These are phyloP conservation scores for Motacilla tschutschensis DNA, from an alignment of 2,113 vertebrate genomes.

Conservation along the genomic window DNA sequence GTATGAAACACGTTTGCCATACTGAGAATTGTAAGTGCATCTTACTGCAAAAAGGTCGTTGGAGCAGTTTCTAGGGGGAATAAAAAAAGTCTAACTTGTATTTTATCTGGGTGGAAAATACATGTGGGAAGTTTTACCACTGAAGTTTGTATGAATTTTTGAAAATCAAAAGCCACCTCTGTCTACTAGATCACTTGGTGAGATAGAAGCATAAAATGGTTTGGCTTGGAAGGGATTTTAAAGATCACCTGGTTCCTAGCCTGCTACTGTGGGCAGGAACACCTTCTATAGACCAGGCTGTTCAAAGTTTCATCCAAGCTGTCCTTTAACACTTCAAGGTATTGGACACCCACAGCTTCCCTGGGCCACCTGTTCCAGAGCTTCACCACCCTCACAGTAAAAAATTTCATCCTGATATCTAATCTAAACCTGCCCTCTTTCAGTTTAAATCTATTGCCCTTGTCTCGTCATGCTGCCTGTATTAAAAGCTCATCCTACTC, in stretches of 20 bases:
- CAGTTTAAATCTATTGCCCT: background rate
- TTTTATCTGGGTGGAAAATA: background rate
- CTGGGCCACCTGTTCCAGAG: background rate
- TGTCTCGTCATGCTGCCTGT: background rate
- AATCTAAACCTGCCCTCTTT: background rate
- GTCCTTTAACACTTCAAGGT: background rate
- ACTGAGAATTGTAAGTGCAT: background rate
- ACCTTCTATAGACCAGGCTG: background rate
- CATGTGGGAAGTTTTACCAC: background rate
- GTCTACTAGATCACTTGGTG: background rate
- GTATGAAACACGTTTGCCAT: slow-evolving; percentile 50
- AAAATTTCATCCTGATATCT: background rate
- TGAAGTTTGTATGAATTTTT: background rate
- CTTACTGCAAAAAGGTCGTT: background rate
- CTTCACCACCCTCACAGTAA: background rate
- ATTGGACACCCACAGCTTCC: background rate
- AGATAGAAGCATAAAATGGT: background rate
- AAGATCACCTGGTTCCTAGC: background rate
- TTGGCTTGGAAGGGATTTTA: background rate
- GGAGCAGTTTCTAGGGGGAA: background rate
- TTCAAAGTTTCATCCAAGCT: background rate
- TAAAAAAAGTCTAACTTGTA: background rate
- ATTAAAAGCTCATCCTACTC: background rate
- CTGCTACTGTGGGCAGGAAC: background rate
- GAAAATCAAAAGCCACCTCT: background rate